Evolutionary conservation across 2,113 vertebrate genomes (phyloP).

Genomic region (Galeopterus variegatus): DNA sequence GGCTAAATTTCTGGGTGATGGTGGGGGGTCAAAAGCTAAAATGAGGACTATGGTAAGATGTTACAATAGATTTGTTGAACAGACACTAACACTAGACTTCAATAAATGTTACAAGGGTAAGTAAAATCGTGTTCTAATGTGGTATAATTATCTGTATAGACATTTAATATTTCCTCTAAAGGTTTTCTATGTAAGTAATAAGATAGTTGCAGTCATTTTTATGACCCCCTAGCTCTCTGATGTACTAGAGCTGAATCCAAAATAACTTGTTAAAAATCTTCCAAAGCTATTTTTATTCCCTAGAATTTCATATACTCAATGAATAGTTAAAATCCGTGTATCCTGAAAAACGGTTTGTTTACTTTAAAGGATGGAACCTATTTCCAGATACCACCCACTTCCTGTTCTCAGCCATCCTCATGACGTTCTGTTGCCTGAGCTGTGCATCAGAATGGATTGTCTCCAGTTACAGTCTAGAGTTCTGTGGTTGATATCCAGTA

Average conservation of each 20-base stretch:
- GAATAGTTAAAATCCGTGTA: background rate
- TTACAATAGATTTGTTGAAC: background rate
- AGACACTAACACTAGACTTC: slow-evolving; percentile 19
- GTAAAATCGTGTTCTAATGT: slow-evolving; percentile 51
- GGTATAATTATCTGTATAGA: background rate
- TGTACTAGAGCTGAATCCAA: background rate
- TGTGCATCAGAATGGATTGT: rapidly evolving
- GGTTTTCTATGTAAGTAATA: background rate
- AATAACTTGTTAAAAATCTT: background rate
- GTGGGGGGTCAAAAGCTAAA: background rate
- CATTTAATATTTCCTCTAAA: background rate
- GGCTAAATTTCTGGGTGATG: background rate
- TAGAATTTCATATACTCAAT: background rate
- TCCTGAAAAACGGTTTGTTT: background rate
- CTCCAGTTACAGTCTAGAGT: background rate
- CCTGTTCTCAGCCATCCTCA: background rate
- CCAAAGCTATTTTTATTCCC: background rate
- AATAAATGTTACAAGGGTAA: background rate
- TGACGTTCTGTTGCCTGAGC: background rate
- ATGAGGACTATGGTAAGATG: background rate
- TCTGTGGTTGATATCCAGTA: background rate
- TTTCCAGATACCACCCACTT: background rate
- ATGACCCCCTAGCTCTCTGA: background rate
- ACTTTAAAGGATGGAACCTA: background rate
- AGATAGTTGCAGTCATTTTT: background rate